phyloP scores from a whole-genome alignment of 2,888 invertebrate species.

The Alloplasta piceator region DNA sequence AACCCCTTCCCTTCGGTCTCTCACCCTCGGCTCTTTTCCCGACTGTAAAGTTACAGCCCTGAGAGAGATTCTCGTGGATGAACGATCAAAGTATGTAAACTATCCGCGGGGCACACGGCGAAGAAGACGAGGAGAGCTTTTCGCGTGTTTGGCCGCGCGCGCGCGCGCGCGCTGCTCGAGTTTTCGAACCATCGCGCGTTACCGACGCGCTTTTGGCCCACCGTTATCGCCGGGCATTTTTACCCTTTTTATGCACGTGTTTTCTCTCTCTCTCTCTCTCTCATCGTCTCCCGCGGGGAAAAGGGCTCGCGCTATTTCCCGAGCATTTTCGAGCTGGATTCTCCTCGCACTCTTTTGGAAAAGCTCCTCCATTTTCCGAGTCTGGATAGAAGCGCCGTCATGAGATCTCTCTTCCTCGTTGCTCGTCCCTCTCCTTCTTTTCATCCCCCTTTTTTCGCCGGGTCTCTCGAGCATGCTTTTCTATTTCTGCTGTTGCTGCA shows the following conservation, averaged over 20 bases:
- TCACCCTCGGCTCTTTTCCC: constrained; percentile 36
- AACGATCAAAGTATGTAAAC: constrained; percentile 70
- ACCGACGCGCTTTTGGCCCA: constrained; percentile 19
- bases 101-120: constrained; percentile 54
- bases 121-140: constrained; percentile 6
- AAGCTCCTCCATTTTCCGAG: constrained; percentile 2
- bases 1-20: constrained; percentile 21
- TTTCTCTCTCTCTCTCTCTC: not conserved
- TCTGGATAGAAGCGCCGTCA: not conserved
- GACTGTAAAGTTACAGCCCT: constrained; percentile 62
- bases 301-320: not conserved
- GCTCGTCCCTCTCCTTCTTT: not conserved
- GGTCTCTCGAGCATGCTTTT: constrained; percentile 27
- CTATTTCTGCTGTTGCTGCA: constrained; percentile 43
- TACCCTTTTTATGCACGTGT: not conserved
- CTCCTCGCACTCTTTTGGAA: constrained; percentile 6
- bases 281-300: not conserved
- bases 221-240: constrained; percentile 13
- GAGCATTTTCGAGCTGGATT: not conserved
- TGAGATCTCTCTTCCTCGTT: no score
- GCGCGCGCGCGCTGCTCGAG: constrained; percentile 3
- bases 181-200: constrained; percentile 43
- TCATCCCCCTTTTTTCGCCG: constrained; percentile 43
- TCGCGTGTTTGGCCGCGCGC: no score
- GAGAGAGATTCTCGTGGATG: constrained; percentile 65